Base-by-base conservation (phyloP, 2,113 vertebrate genomes). In the Nannospalax galili region DNA sequence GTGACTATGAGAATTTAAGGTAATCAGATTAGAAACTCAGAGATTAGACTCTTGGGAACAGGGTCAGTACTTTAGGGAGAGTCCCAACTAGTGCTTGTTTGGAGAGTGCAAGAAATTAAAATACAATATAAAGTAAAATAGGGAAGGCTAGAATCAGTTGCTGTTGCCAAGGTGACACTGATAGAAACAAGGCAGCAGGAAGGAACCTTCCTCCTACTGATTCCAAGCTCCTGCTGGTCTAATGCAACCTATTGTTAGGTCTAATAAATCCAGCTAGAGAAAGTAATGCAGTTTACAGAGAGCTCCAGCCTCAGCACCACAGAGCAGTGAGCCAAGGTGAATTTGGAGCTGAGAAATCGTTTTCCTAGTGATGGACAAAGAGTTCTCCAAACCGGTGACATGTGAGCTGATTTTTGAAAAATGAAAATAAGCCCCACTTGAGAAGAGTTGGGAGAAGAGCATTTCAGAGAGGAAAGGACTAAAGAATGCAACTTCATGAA, bases 161-260 rank as follows among this genome's bases (percentile, higher is more conserved):
- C 67, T 52, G 19, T 95, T 96, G 81, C 82, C 96, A 81, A 16
- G 56, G 84, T 72, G 17, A 97, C 79, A 40, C 19, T 64, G 73
- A 94, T 28, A 93, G 72, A 89, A 94, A 77, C 37, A 92, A 90
- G 30, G 24, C 80, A 84, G 40, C 42, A 30, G 14, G 72, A 91
- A 92, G 6, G 24, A 96, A 52, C n/a, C 80, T 90, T 32, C 65
- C n/a, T 78, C 64, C 69, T 42, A 69, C 73, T 58, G 20, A 45
- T 89, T 91, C 24, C 64, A 81, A 62, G 60, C 40, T 89, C 87
- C 40, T 3, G 26, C 11, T 32, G 73, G 32, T 90, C 74, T 89
- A 78, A 92, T 85, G 16, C 65, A 95, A n/a, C 60, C 56, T 86
- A 22, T 17, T 62, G 32, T 72, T 70, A 67, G 84, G 52, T 40